These are phyloP conservation scores for Hyposoter dolosus DNA, from an alignment of 2,888 invertebrate species.

Conservation along the genomic window DNA sequence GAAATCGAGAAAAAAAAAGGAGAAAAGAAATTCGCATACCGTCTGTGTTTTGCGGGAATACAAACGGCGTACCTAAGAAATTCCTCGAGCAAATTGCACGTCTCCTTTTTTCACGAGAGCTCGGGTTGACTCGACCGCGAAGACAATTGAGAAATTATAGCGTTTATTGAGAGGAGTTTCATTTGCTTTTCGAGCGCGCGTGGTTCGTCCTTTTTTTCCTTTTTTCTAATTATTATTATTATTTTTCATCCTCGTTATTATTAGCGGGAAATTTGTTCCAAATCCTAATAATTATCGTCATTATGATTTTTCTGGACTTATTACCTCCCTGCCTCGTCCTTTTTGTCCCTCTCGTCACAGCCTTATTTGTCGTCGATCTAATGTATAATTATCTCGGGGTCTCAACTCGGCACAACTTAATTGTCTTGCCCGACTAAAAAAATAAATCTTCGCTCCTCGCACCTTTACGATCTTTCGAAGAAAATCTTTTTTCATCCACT, in stretches of 20 bases:
- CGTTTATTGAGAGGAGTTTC: constrained; percentile 49
- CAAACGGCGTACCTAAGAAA: not conserved
- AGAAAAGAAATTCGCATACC: constrained; percentile 3
- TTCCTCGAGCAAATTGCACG: constrained; percentile 37
- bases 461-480: not conserved
- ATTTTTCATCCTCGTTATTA: constrained; percentile 9
- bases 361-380: constrained; percentile 19
- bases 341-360: not conserved
- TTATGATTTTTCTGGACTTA: not conserved
- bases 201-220: not conserved
- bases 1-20: not conserved
- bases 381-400: constrained; percentile 59
- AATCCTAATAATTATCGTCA: constrained; percentile 5
- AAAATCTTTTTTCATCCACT: not conserved
- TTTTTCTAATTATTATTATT: constrained; percentile 31
- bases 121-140: constrained; percentile 45
- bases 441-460: not conserved
- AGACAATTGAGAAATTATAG: constrained; percentile 66
- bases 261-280: not conserved
- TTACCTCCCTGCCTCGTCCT: not conserved
- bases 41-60: constrained; percentile 7
- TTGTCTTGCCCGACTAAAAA: constrained; percentile 30
- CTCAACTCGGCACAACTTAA: constrained; percentile 57
- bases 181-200: constrained; percentile 53
- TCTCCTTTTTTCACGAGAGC: constrained; percentile 24